These are phyloP conservation scores for Rugalucina vietnamica DNA, from an alignment of 2,888 invertebrate species.

Conservation along the genomic window DNA sequence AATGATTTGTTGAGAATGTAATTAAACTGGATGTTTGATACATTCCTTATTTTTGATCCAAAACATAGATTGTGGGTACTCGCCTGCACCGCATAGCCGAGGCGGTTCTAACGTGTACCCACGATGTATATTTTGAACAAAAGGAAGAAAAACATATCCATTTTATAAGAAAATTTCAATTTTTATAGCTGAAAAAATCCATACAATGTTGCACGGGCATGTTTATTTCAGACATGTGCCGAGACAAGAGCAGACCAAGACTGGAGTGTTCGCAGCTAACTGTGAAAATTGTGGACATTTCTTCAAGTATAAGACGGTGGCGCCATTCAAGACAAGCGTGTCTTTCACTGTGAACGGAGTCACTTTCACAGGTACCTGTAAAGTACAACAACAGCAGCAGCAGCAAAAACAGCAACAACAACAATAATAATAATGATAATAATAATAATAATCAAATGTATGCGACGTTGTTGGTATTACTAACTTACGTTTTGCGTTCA, in stretches of 20 bases:
- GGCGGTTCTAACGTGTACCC: neutral
- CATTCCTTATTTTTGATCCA: neutral
- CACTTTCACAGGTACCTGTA: constrained; percentile 69
- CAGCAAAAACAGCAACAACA: too few species aligned
- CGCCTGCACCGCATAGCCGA: neutral
- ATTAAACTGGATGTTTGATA: too few species aligned
- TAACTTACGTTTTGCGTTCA: neutral
- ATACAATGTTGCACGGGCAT: too few species aligned
- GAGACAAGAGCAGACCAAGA: constrained; percentile 26
- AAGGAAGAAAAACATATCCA: neutral
- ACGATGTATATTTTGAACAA: neutral
- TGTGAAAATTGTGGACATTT: constrained; percentile 76
- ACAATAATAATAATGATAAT: neutral
- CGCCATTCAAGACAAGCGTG: constrained; percentile 62
- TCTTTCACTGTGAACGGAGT: constrained; percentile 73
- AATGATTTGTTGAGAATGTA: too few species aligned
- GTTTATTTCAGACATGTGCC: constrained; percentile 67
- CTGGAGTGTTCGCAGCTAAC: constrained; percentile 69
- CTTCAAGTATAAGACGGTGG: constrained; percentile 72
- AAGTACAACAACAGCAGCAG: too few species aligned
- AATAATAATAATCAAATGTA: too few species aligned
- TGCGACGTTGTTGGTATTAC: neutral
- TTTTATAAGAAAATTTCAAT: neutral
- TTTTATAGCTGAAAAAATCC: too few species aligned
- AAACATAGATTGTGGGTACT: neutral